These are phyloP conservation scores for Pristionchus pacificus DNA, from an alignment of 1,140 invertebrate genomes.

Conservation along the genomic window DNA sequence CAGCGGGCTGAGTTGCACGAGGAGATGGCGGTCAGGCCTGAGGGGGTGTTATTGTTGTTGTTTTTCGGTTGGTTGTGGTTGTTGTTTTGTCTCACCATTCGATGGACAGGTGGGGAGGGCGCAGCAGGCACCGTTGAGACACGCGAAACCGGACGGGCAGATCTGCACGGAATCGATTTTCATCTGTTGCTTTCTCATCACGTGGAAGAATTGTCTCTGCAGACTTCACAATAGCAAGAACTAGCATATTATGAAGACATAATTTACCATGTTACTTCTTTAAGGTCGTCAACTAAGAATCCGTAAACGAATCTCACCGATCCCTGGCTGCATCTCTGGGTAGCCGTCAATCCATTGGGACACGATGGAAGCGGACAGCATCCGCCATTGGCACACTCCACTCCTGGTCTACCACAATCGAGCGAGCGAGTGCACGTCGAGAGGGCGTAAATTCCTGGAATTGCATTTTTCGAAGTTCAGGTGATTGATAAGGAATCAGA, in stretches of 20 bases:
- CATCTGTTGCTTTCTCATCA: no score
- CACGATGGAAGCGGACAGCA: constrained; percentile 43
- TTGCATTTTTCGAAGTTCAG: not conserved
- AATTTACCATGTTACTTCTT: no score
- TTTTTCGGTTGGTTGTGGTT: no score
- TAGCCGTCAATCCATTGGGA: constrained; percentile 27
- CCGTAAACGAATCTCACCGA: no score
- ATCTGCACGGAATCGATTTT: no score
- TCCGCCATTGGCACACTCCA: constrained; percentile 44
- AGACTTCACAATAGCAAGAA: no score
- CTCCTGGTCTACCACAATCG: constrained; percentile 42
- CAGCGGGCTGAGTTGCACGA: constrained; percentile 15
- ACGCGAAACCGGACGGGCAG: constrained; percentile 31
- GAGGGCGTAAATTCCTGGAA: not conserved
- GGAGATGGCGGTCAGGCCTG: constrained; percentile 22
- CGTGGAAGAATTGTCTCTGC: no score
- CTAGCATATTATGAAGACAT: no score
- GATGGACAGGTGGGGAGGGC: constrained; percentile 36
- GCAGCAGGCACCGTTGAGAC: constrained; percentile 44
- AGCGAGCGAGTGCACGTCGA: constrained; percentile 38
- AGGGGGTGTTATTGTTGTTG: no score
- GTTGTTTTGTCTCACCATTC: no score
- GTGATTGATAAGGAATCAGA: not conserved
- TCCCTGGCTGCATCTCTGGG: constrained; percentile 30
- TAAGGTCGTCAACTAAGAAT: no score